Evolutionary conservation across 2,888 invertebrate genomes (phyloP), one percentile per base, ranked within the genome.

Genomic region (Drosophila birchii): DNA sequence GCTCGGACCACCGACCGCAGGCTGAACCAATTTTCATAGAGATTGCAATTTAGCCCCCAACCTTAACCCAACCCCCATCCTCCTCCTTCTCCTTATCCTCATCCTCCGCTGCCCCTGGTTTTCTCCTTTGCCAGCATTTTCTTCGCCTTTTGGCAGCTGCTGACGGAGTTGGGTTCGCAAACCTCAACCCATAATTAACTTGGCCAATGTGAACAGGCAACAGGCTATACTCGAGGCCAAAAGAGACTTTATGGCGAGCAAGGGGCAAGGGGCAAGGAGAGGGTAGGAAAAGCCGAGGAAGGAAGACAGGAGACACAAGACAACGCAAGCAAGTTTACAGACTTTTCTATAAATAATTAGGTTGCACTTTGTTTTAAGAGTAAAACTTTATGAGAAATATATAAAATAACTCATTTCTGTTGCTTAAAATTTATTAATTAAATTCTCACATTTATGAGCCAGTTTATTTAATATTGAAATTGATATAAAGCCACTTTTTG

Each of bases 101-200:
- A 41, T 5, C 29, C 39, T 11, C 29, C 56, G 12, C n/a, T 4
- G 32, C 41, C 55, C 47, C 45, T 38, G 43, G 32, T 29, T 18
- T 16, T 38, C 47, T 38, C 9, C 43, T 29, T 44, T 64, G 44
- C 29, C 12, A 45, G 29, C 61, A 43, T 54, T 71, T 61, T 43
- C 64, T 43, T 43, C 20, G 26, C 29, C 61, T 64, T 64, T 43
- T 64, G 49, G 77, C 82, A 79, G 80, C 83, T 78, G 76, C 63
- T 53, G 63, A 67, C 51, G 62, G 63, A 64, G 41, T 71, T 79
- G 72, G 79, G 89, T 90, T 90, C 88, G 87, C 75, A 89, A 87
- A 87, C 89, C 90, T 89, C 89, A 88, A 85, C 87, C 86, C 79
- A 81, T 89, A 89, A 90, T 90, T 90, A 90, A 86, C 84, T 78